Percentiles rank a stretch among this genome's conserved stretches.
These are phyloP conservation scores for Desmodus rotundus DNA, from an alignment of 2,113 vertebrate genomes.

Conservation along the genomic window DNA sequence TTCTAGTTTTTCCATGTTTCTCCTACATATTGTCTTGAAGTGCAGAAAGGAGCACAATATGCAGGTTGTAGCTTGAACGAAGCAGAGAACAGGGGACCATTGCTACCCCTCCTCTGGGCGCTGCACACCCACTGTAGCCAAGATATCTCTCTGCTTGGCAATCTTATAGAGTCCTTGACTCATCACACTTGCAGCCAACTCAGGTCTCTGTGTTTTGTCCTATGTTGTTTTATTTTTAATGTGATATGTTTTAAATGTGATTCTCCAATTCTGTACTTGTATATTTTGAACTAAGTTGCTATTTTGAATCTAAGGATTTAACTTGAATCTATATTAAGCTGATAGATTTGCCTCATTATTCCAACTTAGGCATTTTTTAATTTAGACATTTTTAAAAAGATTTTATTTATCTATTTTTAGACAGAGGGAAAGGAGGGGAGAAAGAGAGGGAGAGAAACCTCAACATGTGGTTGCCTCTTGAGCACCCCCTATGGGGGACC, in stretches of 20 bases:
- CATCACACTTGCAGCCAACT: background rate
- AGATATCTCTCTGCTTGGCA: background rate
- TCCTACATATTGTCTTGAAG: background rate
- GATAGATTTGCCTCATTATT: background rate
- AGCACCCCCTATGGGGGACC: no score
- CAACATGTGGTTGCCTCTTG: no score
- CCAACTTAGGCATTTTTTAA: background rate
- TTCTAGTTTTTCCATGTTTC: background rate
- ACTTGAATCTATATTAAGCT: background rate
- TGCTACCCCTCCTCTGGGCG: background rate
- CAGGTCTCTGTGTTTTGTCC: background rate
- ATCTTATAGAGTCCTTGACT: background rate
- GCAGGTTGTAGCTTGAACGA: background rate
- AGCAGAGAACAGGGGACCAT: background rate
- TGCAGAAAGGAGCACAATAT: background rate
- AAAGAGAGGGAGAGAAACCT: no score
- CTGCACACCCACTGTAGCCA: background rate
- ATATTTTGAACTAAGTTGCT: background rate
- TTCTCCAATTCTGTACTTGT: background rate
- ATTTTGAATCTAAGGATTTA: background rate
- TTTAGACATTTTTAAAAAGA: background rate
- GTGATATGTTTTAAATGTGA: background rate
- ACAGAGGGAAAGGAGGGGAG: no score
- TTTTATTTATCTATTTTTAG: no score
- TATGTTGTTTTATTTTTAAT: background rate